A percentile compares a stretch with the other conserved stretches of the same genome.
Conservation (phyloP, 2,888 invertebrate species). For the Nephrotoma appendiculata region DNA sequence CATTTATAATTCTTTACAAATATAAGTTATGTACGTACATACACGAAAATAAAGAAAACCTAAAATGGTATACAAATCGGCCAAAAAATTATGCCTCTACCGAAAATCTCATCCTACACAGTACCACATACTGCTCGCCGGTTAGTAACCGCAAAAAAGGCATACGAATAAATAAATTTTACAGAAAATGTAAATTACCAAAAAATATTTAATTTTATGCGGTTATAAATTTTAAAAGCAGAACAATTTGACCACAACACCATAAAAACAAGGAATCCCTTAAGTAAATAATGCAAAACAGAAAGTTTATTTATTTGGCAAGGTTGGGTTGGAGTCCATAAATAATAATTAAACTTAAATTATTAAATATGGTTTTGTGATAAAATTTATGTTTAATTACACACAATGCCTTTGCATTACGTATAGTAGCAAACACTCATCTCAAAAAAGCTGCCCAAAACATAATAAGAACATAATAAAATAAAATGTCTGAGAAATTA, state of each 20-base stretch:
- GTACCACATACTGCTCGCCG: background rate
- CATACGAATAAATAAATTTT: background rate
- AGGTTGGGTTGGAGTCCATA: background rate
- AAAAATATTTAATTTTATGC: background rate
- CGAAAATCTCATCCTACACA: background rate
- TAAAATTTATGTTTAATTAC: background rate
- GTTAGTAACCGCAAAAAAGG: background rate
- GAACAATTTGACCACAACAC: background rate
- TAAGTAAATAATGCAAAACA: background rate
- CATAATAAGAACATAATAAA: background rate
- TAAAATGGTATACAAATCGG: background rate
- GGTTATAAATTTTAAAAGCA: background rate
- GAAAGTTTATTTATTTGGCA: background rate
- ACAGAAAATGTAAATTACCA: background rate
- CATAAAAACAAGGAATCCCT: background rate
- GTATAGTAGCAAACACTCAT: background rate
- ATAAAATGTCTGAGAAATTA: background rate
- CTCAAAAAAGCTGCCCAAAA: background rate
- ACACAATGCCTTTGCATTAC: background rate
- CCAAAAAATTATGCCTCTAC: background rate
- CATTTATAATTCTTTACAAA: background rate
- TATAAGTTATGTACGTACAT: background rate
- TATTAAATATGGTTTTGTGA: background rate
- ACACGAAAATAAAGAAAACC: background rate
- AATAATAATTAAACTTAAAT: background rate